phyloP scores from a whole-genome alignment of 1,140 invertebrate species.

The Diplogasteroides magnus region DNA sequence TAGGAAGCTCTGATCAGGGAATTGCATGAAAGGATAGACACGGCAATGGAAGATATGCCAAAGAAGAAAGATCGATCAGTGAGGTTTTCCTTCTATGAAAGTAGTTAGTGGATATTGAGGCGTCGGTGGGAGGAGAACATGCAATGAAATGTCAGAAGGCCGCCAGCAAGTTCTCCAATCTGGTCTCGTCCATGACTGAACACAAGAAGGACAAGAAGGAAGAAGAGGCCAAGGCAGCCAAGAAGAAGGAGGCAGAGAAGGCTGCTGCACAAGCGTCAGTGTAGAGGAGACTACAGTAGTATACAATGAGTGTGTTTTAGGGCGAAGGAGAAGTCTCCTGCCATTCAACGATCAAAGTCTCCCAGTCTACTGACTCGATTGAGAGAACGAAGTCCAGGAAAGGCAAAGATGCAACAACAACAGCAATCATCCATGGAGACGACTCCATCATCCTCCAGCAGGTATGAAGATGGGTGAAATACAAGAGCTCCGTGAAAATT shows the following conservation, averaged over 20 bases:
- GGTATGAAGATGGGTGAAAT: no score
- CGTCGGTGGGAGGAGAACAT: conserved; percentile 9
- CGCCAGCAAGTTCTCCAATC: conserved; percentile 23
- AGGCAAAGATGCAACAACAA: conserved; percentile 24
- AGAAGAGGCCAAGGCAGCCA: conserved; percentile 16
- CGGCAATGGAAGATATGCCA: conserved; percentile 16
- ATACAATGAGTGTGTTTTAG: conserved; percentile 15
- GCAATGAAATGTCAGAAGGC: conserved; percentile 9
- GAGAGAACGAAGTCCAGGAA: conserved; percentile 43
- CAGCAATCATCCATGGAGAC: conserved; percentile 17
- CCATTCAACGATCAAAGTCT: conserved; percentile 31
- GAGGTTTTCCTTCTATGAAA: not conserved
- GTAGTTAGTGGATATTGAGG: conserved; percentile 10
- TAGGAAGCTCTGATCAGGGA: conserved; percentile 24
- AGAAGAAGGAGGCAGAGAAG: conserved; percentile 26
- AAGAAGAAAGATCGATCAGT: conserved; percentile 27
- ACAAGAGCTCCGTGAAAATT: no score
- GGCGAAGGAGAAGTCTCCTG: conserved; percentile 28
- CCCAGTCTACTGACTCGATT: conserved; percentile 37
- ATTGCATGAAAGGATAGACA: conserved; percentile 29
- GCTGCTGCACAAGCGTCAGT: conserved; percentile 28
- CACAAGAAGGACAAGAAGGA: conserved; percentile 39
- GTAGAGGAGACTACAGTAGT: conserved; percentile 12
- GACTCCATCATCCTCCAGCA: conserved; percentile 26
- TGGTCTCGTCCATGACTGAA: conserved; percentile 28